A percentile compares a stretch with the other conserved stretches of the same genome.
Evolutionary conservation across 2,888 invertebrate species (phyloP).

Genomic region (Phytoseiulus persimilis): DNA sequence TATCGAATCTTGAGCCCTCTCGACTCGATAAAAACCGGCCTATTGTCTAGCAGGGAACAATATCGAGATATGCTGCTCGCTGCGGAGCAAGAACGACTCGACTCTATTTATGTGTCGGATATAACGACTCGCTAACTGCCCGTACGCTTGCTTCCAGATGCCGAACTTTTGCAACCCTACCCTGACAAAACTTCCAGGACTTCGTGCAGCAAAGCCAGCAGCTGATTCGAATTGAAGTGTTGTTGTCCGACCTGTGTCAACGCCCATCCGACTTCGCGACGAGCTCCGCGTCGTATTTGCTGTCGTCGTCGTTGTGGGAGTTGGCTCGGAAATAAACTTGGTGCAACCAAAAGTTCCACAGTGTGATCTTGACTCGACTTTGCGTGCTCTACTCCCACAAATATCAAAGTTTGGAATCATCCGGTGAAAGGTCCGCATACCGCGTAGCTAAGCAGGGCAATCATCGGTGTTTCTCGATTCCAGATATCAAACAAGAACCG

Average conservation of each 20-base stretch:
- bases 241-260: no score
- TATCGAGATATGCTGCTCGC: not conserved
- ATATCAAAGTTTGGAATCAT: not conserved
- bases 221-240: not conserved
- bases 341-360: not conserved
- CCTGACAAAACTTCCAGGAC: not conserved
- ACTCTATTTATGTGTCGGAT: not conserved
- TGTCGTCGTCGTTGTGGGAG: not conserved
- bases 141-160: not conserved
- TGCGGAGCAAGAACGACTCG: not conserved
- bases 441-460: not conserved
- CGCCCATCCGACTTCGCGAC: no score
- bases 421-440: not conserved
- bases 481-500: not conserved
- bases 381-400: not conserved
- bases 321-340: not conserved
- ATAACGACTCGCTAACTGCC: not conserved
- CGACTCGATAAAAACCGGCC: not conserved
- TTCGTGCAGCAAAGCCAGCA: not conserved
- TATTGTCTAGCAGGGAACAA: not conserved
- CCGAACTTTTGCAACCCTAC: not conserved
- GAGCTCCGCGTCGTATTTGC: not conserved
- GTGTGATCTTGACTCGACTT: not conserved
- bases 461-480: not conserved
- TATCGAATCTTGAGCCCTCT: slow-evolving; percentile 5